Evolutionary conservation across 64 coral and sea anemone species (phyloP), one percentile per base, ranked within the genome.

Genomic region (Stichodactyla mertensii): DNA sequence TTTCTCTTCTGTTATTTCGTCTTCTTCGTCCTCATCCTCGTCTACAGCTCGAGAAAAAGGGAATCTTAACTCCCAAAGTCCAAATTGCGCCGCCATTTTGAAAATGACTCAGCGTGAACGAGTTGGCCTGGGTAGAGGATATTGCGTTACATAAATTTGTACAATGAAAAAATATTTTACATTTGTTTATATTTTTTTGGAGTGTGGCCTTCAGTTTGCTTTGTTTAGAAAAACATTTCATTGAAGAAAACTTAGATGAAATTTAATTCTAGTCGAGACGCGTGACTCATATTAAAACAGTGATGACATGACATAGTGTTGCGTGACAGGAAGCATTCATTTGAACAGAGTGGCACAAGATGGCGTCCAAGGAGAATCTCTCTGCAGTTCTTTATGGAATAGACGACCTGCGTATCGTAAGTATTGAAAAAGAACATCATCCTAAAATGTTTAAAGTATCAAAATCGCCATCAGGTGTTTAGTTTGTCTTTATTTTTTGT

Each of bases 1-100:
- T 85, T 61, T 55, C 2, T 89, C 61, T 22, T 51, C 86, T 64
- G 81, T 31, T 81, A 78, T 80, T 14, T 85, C 85, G 51, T 92
- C 80, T 88, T 93, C 94, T n/a, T 93, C 94, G 31, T 96, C 90
- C 27, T 96, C 94, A 8, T 96, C 94, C 16, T 96, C 94, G 59
- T 96, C 91, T 28, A 96, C 94, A 31, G 93, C 93, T 71, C 94
- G 87, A 56, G 94, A 96, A 64, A 85, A 80, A 71, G 94, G 94
- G 7, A 96, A 85, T 31, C 52, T 89, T 51, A 95, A 78, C 71
- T 95, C 94, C 94, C 94, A 93, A 64, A 93, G 52, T 79, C 94
- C 94, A 70, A 96, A 88, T 7, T 57, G 54, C 16, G 90, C 91
- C 91, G 91, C 94, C 94, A 96, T 96, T 82, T 96, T 95, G 70